Evolutionary conservation across 2,113 vertebrate genomes (phyloP).

Genomic region (Rallus limicola): DNA sequence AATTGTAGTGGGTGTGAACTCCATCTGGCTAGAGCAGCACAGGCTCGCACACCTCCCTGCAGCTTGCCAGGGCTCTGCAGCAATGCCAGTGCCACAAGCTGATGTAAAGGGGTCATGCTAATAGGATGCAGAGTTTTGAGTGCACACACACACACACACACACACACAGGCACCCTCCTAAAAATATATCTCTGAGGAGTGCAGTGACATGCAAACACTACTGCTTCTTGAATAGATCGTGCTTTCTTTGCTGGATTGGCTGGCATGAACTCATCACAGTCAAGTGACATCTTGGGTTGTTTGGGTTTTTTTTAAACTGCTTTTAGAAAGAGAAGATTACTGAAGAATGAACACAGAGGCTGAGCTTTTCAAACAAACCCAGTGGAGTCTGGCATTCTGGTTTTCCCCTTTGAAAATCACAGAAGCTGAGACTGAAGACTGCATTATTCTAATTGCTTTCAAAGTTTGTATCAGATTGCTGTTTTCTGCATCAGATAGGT

Average conservation of each 20-base stretch:
- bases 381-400: not conserved
- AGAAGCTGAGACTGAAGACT: not conserved
- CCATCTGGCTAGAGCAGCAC: slow-evolving; percentile 46
- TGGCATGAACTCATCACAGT: not conserved
- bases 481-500: not conserved
- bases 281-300: not conserved
- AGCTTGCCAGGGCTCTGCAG: not conserved
- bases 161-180: not conserved
- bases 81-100: not conserved
- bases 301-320: not conserved
- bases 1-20: slow-evolving; percentile 68
- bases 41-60: not conserved
- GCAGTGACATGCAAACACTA: not conserved
- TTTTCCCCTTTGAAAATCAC: not conserved
- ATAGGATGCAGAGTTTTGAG: not conserved
- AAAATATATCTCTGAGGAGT: not conserved
- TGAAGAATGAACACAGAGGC: not conserved
- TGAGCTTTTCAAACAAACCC: not conserved
- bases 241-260: not conserved
- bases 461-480: not conserved
- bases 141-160: not conserved
- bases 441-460: not conserved
- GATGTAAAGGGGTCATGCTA: not conserved
- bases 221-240: not conserved
- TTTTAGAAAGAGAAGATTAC: not conserved